These are phyloP conservation scores for Caenorhabditis imperialis DNA, from an alignment of 2,888 invertebrate genomes.

Conservation along the genomic window DNA sequence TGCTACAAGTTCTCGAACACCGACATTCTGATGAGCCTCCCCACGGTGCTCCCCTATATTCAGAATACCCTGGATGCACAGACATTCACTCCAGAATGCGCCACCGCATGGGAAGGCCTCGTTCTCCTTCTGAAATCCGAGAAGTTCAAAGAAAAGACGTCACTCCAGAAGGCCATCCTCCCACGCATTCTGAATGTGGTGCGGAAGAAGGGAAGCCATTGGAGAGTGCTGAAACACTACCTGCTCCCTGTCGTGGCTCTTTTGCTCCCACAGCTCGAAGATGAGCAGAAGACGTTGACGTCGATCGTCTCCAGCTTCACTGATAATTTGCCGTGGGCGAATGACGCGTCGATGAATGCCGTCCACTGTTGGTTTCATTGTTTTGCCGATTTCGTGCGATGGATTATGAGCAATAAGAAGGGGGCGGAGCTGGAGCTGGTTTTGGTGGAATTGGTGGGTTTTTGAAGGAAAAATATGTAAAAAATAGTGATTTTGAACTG, in stretches of 20 bases:
- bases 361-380: conserved; percentile 26
- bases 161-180: conserved; percentile 63
- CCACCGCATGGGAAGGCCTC: conserved; percentile 34
- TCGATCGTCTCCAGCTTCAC: conserved; percentile 48
- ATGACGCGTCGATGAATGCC: conserved; percentile 4
- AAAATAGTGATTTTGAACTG: too few relatives aligned
- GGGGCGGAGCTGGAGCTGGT: neutral
- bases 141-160: conserved; percentile 40
- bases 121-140: conserved; percentile 5
- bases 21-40: conserved; percentile 13
- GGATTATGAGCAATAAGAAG: conserved; percentile 14
- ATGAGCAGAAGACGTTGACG: conserved; percentile 13
- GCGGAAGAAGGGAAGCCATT: conserved; percentile 64
- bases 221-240: conserved; percentile 38
- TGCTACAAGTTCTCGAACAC: conserved; percentile 19
- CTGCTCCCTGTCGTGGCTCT: conserved; percentile 43
- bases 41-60: conserved; percentile 18
- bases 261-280: conserved; percentile 26
- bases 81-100: conserved; percentile 32
- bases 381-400: conserved; percentile 31
- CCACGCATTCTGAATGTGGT: conserved; percentile 64
- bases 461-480: too few relatives aligned
- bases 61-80: conserved; percentile 31
- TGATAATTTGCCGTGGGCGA: conserved; percentile 55
- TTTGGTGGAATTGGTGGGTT: neutral